A percentile compares a stretch with the other conserved stretches of the same genome.
Evolutionary conservation across 1,140 invertebrate genomes (phyloP).

Genomic region (Drosophila bocki): DNA sequence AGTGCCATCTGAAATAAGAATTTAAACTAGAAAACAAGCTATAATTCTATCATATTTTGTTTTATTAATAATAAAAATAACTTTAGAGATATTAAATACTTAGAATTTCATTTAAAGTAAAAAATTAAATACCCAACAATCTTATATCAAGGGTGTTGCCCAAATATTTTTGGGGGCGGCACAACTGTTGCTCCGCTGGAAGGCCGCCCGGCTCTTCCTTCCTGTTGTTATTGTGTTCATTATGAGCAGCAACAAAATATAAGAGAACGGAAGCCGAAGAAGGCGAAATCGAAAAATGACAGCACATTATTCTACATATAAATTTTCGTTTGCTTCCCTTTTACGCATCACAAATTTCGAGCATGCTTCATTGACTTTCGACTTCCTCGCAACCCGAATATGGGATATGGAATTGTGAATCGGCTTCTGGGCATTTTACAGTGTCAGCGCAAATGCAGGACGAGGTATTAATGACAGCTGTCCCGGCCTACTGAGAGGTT

Average conservation of each 20-base stretch:
- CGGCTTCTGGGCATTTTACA: conserved; percentile 60
- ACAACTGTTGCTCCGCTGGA: conserved; percentile 55
- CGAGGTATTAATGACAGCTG: conserved; percentile 73
- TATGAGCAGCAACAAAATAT: conserved; percentile 37
- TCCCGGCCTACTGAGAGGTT: conserved; percentile 28
- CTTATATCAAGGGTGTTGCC: conserved; percentile 3
- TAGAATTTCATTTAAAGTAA: neutral
- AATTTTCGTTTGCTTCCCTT: conserved; percentile 52
- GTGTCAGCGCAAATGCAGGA: conserved; percentile 66
- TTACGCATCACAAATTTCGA: conserved; percentile 72
- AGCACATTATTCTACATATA: conserved; percentile 58
- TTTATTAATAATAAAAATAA: too few relatives aligned
- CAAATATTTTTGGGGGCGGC: conserved; percentile 9
- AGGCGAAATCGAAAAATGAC: conserved; percentile 56
- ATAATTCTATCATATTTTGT: neutral
- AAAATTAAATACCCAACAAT: neutral
- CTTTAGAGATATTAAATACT: neutral
- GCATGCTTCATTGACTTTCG: conserved; percentile 78
- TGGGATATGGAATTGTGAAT: conserved; percentile 24
- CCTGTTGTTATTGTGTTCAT: conserved; percentile 44
- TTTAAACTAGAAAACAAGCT: neutral
- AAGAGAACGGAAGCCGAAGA: neutral
- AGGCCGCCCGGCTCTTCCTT: neutral
- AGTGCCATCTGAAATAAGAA: neutral
- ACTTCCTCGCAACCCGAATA: conserved; percentile 41